Percentiles rank a stretch among this genome's conserved stretches.
Conservation (phyloP, 2,888 invertebrate genomes). For the Eledona agricola region DNA sequence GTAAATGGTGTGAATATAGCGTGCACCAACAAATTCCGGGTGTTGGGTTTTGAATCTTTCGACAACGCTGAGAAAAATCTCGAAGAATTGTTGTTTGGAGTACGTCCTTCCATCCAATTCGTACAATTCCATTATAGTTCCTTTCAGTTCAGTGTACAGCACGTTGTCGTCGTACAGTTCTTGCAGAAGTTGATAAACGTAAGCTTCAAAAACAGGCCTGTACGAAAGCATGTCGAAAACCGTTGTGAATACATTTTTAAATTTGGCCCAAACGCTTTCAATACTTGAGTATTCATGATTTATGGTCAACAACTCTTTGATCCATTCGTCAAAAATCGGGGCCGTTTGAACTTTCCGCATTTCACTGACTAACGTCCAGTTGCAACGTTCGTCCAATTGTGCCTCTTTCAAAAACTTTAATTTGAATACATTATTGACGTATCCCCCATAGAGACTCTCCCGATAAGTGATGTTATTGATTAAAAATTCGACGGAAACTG, state of each 20-base stretch:
- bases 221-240: constrained; percentile 65
- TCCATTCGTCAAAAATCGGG: constrained; percentile 12
- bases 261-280: constrained; percentile 65
- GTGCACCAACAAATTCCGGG: constrained; percentile 68
- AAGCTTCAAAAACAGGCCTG: constrained; percentile 66
- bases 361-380: constrained; percentile 44
- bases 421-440: constrained; percentile 51
- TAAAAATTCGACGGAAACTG: constrained; percentile 69
- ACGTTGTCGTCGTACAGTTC: constrained; percentile 66
- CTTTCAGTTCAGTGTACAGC: constrained; percentile 69
- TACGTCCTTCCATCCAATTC: constrained; percentile 66
- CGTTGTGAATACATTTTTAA: constrained; percentile 63
- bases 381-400: constrained; percentile 46
- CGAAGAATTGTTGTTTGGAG: constrained; percentile 64
- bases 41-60: constrained; percentile 66
- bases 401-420: constrained; percentile 56
- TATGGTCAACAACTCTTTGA: constrained; percentile 63
- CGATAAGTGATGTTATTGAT: constrained; percentile 71
- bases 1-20: constrained; percentile 69
- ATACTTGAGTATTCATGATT: constrained; percentile 56
- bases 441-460: constrained; percentile 65
- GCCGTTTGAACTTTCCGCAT: too few species aligned
- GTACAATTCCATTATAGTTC: constrained; percentile 66
- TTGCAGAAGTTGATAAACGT: constrained; percentile 64
- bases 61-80: constrained; percentile 59